Evolutionary conservation across 2,888 invertebrate genomes (phyloP), one percentile per base, ranked within the genome.

Genomic region (Achlya flavicornis): DNA sequence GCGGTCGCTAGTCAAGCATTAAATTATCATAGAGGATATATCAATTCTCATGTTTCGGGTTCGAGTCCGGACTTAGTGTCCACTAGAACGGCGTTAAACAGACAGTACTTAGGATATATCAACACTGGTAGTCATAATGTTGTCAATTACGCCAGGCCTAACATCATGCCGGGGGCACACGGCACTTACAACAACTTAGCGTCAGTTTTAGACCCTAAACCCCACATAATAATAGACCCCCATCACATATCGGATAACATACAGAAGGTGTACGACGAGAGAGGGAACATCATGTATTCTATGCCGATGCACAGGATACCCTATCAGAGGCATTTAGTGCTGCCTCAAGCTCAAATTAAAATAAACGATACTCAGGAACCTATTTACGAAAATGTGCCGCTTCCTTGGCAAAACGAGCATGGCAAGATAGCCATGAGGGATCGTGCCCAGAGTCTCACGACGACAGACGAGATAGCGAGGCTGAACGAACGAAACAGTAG

Each of bases 61-160:
- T 97, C 97, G 0, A 97, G 96, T 77, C 97, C 97, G 0, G 97
- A 97, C 85, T 86, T 97, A 68, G 97, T 97, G 0, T 97, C 97
- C 0, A 95, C 96, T 12, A 94, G 96, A 64, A 95, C 95, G 61
- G 94, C 96, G 43, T 83, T 96, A 0, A 95, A 95, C 74, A 79
- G 93, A 62, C 93, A 91, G 64, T 93, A 89, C 59, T 71, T 94
- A 63, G 91, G 90, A 0, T 91, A 93, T 69, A 69, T 92, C 0
- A 90, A 87, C 68, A 84, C 80, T 0, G 79, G 79, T 0, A 80
- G 73, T 38, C 85, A 87, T 67, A 86, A 82, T 72, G 86, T 92
- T 8, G 79, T 91, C 0, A 88, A 86, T 66, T 92, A 92, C 72
- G 77, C 76, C 0, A 74, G 89, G 26, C 81, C 84, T 4, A 83